phyloP scores from a whole-genome alignment of 2,888 invertebrate species.

The Plusia festucae region DNA sequence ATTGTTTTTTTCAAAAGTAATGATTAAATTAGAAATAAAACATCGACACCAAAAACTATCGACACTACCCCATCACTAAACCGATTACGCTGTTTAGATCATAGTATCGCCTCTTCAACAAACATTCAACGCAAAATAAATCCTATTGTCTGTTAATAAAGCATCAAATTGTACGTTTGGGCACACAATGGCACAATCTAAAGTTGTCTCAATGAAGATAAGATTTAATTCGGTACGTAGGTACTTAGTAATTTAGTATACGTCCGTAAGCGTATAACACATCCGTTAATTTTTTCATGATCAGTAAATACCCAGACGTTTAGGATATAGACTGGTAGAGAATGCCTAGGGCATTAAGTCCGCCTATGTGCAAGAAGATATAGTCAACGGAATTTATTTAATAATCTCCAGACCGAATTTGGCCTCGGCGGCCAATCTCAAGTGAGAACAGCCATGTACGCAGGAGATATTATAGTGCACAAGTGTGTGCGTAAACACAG shows the following conservation, averaged over 20 bases:
- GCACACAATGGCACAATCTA: constrained; percentile 27
- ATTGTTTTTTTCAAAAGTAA: too few relatives aligned
- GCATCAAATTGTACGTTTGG: constrained; percentile 1
- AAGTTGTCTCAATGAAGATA: constrained; percentile 49
- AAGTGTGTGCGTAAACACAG: too few relatives aligned
- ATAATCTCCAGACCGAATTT: too few relatives aligned
- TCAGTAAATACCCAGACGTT: neutral
- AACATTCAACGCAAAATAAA: constrained; percentile 13
- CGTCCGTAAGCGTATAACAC: neutral
- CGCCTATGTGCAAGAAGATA: too few relatives aligned
- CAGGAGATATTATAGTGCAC: too few relatives aligned
- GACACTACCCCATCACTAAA: constrained; percentile 65
- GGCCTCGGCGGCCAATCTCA: too few relatives aligned
- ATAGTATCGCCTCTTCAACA: constrained; percentile 52
- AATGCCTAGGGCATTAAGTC: too few relatives aligned
- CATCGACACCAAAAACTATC: constrained; percentile 42
- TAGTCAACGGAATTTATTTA: too few relatives aligned
- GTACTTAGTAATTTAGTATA: neutral
- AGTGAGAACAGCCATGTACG: too few relatives aligned
- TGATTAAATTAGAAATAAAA: neutral
- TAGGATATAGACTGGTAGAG: too few relatives aligned
- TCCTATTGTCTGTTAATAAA: constrained; percentile 9
- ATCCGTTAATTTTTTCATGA: neutral
- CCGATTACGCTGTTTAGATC: constrained; percentile 71
- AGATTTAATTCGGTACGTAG: constrained; percentile 25